phyloP scores from a whole-genome alignment of 1,140 invertebrate species.

The Drosophila watanabei region DNA sequence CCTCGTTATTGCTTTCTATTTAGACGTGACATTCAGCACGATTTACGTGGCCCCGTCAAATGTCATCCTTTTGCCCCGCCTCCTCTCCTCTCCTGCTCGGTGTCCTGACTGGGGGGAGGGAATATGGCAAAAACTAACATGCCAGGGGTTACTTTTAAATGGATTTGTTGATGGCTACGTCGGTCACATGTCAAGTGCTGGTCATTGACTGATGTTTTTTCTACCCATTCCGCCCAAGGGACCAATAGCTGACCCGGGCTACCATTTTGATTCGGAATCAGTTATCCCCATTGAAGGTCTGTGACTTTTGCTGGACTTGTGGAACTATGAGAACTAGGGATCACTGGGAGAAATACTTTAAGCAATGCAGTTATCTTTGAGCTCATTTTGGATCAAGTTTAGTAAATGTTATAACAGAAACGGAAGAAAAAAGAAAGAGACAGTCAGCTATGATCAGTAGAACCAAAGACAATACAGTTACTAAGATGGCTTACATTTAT shows the following conservation, averaged over 20 bases:
- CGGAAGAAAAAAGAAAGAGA: too few relatives aligned
- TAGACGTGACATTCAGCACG: constrained; percentile 74
- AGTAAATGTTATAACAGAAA: too few relatives aligned
- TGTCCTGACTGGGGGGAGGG: background rate
- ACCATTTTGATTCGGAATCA: constrained; percentile 34
- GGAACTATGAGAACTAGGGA: constrained; percentile 1
- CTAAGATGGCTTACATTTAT: too few relatives aligned
- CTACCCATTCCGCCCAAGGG: background rate
- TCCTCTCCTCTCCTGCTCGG: background rate
- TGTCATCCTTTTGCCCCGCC: constrained; percentile 11
- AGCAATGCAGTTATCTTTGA: too few relatives aligned
- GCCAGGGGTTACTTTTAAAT: constrained; percentile 60
- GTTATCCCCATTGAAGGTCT: constrained; percentile 22
- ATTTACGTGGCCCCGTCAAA: constrained; percentile 63
- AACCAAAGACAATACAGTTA: too few relatives aligned
- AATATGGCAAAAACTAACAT: constrained; percentile 11
- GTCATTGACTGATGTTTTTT: constrained; percentile 61
- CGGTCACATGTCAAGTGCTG: constrained; percentile 78
- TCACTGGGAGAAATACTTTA: too few relatives aligned
- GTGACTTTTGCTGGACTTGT: constrained; percentile 5
- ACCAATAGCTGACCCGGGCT: constrained; percentile 26
- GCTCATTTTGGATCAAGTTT: too few relatives aligned
- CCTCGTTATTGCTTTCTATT: constrained; percentile 43
- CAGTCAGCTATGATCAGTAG: too few relatives aligned
- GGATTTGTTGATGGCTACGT: constrained; percentile 72